Evolutionary conservation across 2,113 vertebrate species (phyloP), one percentile per base, ranked within the genome.

Genomic region (Eclectus roratus): DNA sequence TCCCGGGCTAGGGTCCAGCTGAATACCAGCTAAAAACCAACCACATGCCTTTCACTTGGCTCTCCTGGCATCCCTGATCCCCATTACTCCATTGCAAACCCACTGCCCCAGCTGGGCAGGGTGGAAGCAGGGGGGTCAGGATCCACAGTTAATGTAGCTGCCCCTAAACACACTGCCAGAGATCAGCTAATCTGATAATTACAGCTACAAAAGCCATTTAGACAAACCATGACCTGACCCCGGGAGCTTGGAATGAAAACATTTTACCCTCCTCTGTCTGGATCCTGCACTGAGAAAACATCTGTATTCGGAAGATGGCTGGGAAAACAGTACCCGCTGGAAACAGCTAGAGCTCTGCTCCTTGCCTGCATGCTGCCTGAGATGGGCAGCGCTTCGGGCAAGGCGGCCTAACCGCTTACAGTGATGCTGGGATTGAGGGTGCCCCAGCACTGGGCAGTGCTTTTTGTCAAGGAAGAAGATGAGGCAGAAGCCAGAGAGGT

Each of bases 131-230:
- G 13, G 31, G 49, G 12, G 31, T 85, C 83, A 60, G 66, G 58
- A 89, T 58, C 69, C 14, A 1, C n/a, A 55, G 82, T 85, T 93
- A 96, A 94, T 96, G 96, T 94, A 88, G 92, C 91, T 93, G 93
- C 83, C 87, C 81, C 89, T 89, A 96, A 97, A 97, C 65, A 25
- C 88, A 64, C 93, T 27, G 23, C 93, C 78, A 93, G 95, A 97
- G 97, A 97, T 97, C 96, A 93, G 82, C 83, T 97, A 97, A 97
- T 97, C 97, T 97, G 96, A 97, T 97, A 97, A 97, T 97, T 97
- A 97, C 95, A 97, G 91, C 96, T 95, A 97, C 95, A 97, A 97
- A 97, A 97, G 93, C 95, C 96, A 96, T 97, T 97, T 97, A 97
- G 97, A 97, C 96, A 97, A 97, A 96, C 96, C 96, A 93, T 97